These are phyloP conservation scores for Scalopus aquaticus DNA, from an alignment of 2,113 vertebrate species.

Conservation along the genomic window DNA sequence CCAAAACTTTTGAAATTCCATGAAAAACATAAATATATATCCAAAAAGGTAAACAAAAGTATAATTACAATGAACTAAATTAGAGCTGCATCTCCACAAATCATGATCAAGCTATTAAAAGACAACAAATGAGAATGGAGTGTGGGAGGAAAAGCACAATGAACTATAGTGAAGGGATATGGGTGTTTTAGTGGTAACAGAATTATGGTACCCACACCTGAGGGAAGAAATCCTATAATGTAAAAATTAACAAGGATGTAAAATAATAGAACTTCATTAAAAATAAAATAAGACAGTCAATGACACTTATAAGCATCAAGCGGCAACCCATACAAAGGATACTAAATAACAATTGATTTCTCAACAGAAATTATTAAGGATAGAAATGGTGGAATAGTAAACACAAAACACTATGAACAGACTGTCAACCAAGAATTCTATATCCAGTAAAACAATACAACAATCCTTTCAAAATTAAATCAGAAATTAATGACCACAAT, in stretches of 20 bases:
- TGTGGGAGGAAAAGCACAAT: too few species aligned
- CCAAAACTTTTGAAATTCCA: neutral
- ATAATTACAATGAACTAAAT: neutral
- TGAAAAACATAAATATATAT: neutral
- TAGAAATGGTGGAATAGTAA: neutral
- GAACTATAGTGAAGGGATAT: too few species aligned
- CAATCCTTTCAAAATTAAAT: too few species aligned
- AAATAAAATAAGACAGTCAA: neutral
- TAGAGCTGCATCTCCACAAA: neutral
- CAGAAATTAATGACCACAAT: too few species aligned
- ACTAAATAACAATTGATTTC: neutral
- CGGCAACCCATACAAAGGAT: neutral
- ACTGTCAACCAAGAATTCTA: neutral
- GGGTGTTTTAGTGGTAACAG: too few species aligned
- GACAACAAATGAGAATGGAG: neutral
- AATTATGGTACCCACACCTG: too few species aligned
- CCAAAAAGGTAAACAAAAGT: neutral
- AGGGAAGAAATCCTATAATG: too few species aligned
- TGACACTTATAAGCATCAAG: neutral
- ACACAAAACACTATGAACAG: neutral
- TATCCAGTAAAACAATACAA: too few species aligned
- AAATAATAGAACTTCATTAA: too few species aligned
- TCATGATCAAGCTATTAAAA: neutral
- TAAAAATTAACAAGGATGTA: too few species aligned
- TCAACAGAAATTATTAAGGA: neutral